Conservation (phyloP, 2,888 invertebrate genomes). For the Agrochola circellaris region DNA sequence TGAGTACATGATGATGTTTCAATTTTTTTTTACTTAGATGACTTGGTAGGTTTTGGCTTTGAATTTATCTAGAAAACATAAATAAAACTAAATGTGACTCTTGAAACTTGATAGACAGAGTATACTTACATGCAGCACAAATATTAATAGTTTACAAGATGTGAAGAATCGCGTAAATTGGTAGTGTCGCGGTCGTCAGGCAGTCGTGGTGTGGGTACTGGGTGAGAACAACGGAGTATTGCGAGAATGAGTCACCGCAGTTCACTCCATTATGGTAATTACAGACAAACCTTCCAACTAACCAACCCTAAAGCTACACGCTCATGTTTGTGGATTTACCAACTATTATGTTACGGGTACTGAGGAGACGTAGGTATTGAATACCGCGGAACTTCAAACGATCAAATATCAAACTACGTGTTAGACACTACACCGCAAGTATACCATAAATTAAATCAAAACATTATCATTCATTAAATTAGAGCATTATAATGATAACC, state of each 20-base stretch:
- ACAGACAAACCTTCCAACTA: conserved; percentile 30
- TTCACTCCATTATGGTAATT: conserved; percentile 25
- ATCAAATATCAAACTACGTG: background rate
- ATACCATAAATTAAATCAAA: background rate
- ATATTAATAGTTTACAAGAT: background rate
- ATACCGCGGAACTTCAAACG: background rate
- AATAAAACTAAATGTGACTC: background rate
- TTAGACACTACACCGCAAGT: background rate
- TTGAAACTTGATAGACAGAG: background rate
- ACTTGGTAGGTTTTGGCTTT: background rate
- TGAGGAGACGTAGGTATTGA: background rate
- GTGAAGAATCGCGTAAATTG: background rate
- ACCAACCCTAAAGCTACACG: conserved; percentile 50
- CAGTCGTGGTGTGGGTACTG: conserved; percentile 1
- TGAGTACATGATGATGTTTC: background rate
- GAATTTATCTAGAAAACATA: background rate
- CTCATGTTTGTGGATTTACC: conserved; percentile 13
- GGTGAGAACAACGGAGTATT: background rate
- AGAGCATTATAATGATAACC: background rate
- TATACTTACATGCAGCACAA: background rate
- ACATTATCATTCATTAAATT: background rate
- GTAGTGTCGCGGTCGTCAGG: conserved; percentile 5
- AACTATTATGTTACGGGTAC: background rate
- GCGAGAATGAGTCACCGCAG: conserved; percentile 43
- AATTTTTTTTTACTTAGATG: conserved; percentile 2